These are phyloP conservation scores for Mycetomoellerius zeteki DNA, from an alignment of 1,140 invertebrate species.

Conservation along the genomic window DNA sequence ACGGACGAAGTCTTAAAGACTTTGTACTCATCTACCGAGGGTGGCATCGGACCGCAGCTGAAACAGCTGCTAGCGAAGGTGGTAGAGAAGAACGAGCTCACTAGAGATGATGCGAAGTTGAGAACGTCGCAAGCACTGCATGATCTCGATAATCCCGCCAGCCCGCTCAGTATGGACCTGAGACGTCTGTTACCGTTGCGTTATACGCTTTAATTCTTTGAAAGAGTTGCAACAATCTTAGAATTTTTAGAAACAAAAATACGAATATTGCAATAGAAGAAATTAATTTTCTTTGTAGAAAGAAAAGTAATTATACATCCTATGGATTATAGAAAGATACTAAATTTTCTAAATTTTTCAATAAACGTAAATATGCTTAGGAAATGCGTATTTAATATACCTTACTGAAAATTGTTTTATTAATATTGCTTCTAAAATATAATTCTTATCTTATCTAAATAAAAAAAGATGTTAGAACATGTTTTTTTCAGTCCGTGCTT, in stretches of 20 bases:
- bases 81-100: constrained; percentile 79
- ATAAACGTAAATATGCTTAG: background rate
- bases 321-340: constrained; percentile 10
- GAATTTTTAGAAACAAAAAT: background rate
- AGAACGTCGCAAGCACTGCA: constrained; percentile 70
- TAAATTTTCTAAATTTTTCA: background rate
- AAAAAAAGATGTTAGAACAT: background rate
- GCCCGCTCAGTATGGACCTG: constrained; percentile 80
- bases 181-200: constrained; percentile 79
- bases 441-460: constrained; percentile 4
- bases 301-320: background rate
- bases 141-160: constrained; percentile 79
- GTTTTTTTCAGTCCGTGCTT: background rate
- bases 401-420: background rate
- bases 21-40: constrained; percentile 77
- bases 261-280: background rate
- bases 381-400: background rate
- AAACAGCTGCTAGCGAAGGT: constrained; percentile 80
- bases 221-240: background rate
- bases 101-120: constrained; percentile 80
- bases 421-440: constrained; percentile 5
- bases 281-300: constrained; percentile 4
- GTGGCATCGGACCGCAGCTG: constrained; percentile 80
- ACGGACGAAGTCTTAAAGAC: constrained; percentile 80
- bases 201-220: constrained; percentile 66